phyloP scores from a whole-genome alignment of 2,113 vertebrate species.

The Alces alces region DNA sequence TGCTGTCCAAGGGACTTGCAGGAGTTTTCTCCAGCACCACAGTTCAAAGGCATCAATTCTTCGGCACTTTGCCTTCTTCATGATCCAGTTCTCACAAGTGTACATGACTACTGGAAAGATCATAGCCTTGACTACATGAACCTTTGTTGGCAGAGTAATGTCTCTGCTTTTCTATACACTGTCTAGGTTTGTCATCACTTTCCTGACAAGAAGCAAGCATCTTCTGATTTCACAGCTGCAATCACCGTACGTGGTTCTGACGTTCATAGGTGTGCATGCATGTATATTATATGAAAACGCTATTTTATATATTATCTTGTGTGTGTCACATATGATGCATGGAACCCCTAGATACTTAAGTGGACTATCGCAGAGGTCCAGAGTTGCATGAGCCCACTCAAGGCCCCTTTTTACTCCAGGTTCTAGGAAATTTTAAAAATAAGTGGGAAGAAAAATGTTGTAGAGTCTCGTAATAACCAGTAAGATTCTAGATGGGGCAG shows the following conservation, averaged over 20 bases:
- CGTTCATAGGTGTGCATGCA: background rate
- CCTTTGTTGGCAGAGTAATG: background rate
- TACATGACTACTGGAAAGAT: background rate
- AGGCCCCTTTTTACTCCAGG: background rate
- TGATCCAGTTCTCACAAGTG: background rate
- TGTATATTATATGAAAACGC: background rate
- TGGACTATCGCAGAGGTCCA: accelerated
- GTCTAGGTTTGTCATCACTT: background rate
- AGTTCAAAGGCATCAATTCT: background rate
- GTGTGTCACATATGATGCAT: background rate
- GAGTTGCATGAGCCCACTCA: background rate
- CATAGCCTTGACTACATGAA: background rate
- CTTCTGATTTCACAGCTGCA: background rate
- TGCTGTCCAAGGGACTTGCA: background rate
- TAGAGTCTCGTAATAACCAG: too few relatives aligned
- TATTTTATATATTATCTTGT: background rate
- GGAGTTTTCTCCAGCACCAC: background rate
- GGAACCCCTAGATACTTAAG: background rate
- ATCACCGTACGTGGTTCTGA: background rate
- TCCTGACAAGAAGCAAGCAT: background rate
- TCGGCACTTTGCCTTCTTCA: background rate
- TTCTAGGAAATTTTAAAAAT: background rate
- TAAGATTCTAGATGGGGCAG: background rate
- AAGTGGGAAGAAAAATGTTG: background rate
- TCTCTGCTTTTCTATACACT: background rate